Evolutionary conservation across 30 jellyfish, hydroid and myxozoan species (phyloP), one percentile per base, ranked within the genome.

Genomic region (Clytia hemisphaerica): DNA sequence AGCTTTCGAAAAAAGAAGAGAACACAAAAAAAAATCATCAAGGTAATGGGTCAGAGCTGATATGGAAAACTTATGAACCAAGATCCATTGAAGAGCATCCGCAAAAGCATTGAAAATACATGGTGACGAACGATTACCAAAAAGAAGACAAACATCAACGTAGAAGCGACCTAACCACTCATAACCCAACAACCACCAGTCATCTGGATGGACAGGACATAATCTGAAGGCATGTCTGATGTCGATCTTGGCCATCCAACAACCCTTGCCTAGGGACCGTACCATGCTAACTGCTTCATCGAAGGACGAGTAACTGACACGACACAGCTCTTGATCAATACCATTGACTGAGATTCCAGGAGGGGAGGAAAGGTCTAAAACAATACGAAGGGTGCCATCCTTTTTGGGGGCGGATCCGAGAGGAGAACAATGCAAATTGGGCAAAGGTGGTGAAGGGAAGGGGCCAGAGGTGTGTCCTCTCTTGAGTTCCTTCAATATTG

Each of bases 131-230:
- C 74, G 6, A 0, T 30, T 32, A 61, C 74, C 74, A 15, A 61
- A 61, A 9, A 55, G 74, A 4, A 61, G 74, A 22, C 33, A 51
- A 6, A 30, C 37, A 61, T 61, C 74, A 61, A 3, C 14, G 30
- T 61, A 61, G n/a, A 12, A 61, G 4, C 31, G 33, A 24, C 54
- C 74, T 1, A 30, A 30, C 61, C 74, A 61, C n/a, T 61, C 31
- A 53, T 29, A 29, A 21, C 74, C 74, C n/a, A 61, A 61, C 1
- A 61, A 14, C 18, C 36, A 53, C 74, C 74, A 61, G 63, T 61
- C 74, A 30, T 16, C 18, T 1, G 74, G 74, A 16, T 61, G 74
- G 14, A 24, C 63, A n/a, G 72, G 72, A 32, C n/a, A 29, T 14
- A 59, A 10, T 51, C 72, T 19, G 29, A 59, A 59, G 18, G 72